A percentile compares a stretch with the other conserved stretches of the same genome.
Conservation (phyloP, 1,140 invertebrate genomes). For the Drosophila grimshawi region DNA sequence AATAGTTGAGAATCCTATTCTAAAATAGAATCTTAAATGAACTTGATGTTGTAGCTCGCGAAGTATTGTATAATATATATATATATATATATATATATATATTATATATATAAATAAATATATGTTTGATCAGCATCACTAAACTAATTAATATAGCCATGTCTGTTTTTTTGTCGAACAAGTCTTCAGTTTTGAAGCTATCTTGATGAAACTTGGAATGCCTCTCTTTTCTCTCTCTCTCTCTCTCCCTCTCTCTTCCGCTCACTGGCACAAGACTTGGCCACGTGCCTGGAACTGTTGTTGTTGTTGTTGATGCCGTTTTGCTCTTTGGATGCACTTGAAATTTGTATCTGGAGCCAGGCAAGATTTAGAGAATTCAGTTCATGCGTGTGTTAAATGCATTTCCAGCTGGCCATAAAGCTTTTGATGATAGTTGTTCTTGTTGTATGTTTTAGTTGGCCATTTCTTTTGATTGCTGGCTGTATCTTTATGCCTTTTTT, state of each 20-base stretch:
- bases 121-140: too few relatives aligned
- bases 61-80: too few relatives aligned
- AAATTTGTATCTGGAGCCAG: not conserved
- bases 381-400: conserved; percentile 25
- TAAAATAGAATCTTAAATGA: too few relatives aligned
- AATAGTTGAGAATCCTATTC: too few relatives aligned
- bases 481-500: conserved; percentile 30
- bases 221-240: not conserved
- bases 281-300: not conserved
- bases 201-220: too few relatives aligned
- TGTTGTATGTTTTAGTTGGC: conserved; percentile 10
- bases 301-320: not conserved
- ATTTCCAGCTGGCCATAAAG: conserved; percentile 29
- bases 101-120: too few relatives aligned
- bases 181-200: too few relatives aligned
- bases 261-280: not conserved
- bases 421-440: conserved; percentile 34
- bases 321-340: not conserved
- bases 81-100: too few relatives aligned
- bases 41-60: too few relatives aligned
- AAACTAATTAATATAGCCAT: too few relatives aligned
- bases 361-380: conserved; percentile 5
- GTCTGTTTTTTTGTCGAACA: too few relatives aligned
- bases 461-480: conserved; percentile 13
- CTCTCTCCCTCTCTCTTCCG: not conserved